Conservation (phyloP, 2,113 vertebrate genomes). For the Pagrus major region DNA sequence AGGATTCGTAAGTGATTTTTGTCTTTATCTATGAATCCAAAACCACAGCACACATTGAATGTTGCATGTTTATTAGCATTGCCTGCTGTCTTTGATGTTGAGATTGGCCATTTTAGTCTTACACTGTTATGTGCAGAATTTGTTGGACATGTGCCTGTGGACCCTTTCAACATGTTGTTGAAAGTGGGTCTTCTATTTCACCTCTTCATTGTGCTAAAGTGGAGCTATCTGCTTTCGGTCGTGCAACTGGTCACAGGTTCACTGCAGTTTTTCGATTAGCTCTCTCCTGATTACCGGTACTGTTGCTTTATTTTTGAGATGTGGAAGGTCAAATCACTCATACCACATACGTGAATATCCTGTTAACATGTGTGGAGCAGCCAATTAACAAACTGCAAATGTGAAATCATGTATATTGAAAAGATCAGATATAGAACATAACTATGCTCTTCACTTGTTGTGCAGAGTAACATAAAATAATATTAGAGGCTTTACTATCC, state of each 20-base stretch:
- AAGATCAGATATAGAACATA: neutral
- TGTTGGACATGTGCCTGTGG: neutral
- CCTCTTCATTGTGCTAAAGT: neutral
- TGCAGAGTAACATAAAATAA: neutral
- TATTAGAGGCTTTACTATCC: neutral
- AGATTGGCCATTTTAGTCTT: neutral
- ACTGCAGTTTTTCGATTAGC: neutral
- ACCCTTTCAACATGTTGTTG: too few species aligned
- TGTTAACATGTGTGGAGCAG: too few species aligned
- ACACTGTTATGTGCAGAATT: neutral
- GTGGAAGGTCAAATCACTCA: neutral
- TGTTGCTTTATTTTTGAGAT: too few species aligned
- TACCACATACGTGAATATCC: neutral
- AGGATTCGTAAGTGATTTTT: neutral
- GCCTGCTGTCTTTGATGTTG: neutral
- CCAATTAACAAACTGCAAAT: neutral
- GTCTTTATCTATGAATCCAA: neutral
- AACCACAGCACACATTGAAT: neutral
- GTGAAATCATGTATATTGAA: neutral
- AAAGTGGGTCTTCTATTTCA: neutral
- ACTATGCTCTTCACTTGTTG: neutral
- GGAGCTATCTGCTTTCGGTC: neutral
- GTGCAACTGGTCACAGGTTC: neutral
- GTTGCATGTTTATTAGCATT: neutral
- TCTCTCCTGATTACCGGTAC: neutral